A percentile compares a stretch with the other conserved stretches of the same genome.
phyloP scores from a whole-genome alignment of 2,888 invertebrate genomes.

The Meta bourneti region DNA sequence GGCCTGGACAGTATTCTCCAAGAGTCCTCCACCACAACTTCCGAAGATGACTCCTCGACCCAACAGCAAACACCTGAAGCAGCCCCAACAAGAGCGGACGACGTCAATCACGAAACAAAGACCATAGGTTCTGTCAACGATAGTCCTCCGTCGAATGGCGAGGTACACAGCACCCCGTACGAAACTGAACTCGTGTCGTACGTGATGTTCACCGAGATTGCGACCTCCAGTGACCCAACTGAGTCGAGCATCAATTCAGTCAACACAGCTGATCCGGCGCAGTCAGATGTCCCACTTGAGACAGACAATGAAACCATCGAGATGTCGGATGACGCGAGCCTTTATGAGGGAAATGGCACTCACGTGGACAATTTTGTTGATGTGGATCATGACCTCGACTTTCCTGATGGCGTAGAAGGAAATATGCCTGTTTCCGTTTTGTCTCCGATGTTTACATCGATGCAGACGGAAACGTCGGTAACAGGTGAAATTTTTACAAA shows the following conservation, averaged over 20 bases:
- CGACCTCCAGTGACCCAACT: not conserved
- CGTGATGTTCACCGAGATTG: too few relatives aligned
- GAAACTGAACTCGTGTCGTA: too few relatives aligned
- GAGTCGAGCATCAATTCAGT: too few relatives aligned
- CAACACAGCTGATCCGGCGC: not conserved
- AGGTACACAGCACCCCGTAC: not conserved
- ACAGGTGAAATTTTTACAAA: not conserved
- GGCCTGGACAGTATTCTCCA: not conserved
- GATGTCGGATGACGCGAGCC: slow-evolving; percentile 1
- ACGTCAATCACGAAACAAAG: not conserved
- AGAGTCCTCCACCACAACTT: not conserved
- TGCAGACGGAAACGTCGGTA: not conserved
- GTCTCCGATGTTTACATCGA: slow-evolving; percentile 1
- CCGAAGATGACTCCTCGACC: not conserved
- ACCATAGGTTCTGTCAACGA: not conserved
- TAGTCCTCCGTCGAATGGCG: not conserved
- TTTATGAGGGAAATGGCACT: not conserved
- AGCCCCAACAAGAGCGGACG: not conserved
- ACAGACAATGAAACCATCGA: not conserved
- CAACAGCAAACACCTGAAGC: not conserved
- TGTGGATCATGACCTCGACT: slow-evolving; percentile 68
- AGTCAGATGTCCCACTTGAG: not conserved
- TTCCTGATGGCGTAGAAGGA: slow-evolving; percentile 75
- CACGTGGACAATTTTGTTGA: slow-evolving; percentile 30
- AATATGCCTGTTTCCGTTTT: slow-evolving; percentile 56